These are phyloP conservation scores for Antechinus flavipes DNA, from an alignment of 2,113 vertebrate species.

Conservation along the genomic window DNA sequence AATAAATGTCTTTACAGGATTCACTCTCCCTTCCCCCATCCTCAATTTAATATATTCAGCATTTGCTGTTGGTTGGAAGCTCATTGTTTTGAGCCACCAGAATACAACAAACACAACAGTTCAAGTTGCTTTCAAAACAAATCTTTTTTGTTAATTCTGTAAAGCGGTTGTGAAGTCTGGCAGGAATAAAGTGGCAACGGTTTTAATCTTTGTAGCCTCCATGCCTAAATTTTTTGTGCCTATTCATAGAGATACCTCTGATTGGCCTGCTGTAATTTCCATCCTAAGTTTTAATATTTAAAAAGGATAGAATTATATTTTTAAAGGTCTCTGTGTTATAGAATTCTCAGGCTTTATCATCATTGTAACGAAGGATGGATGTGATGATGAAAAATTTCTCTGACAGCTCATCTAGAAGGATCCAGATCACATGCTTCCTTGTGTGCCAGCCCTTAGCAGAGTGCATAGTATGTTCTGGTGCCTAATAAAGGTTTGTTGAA, in stretches of 20 bases:
- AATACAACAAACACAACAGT: slow-evolving; percentile 68
- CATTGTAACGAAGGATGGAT: background rate
- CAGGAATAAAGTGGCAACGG: background rate
- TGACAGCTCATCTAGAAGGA: background rate
- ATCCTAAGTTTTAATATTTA: background rate
- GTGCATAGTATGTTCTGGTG: background rate
- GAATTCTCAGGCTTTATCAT: background rate
- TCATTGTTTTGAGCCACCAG: slow-evolving; percentile 71
- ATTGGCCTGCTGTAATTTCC: background rate
- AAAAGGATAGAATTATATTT: background rate
- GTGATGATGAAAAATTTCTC: background rate
- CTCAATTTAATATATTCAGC: slow-evolving; percentile 67
- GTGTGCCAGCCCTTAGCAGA: background rate
- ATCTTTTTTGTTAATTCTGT: slow-evolving; percentile 60
- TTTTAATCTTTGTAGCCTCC: slow-evolving; percentile 47
- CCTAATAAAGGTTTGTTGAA: background rate
- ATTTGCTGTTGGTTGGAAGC: slow-evolving; percentile 68
- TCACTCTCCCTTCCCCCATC: slow-evolving; percentile 41
- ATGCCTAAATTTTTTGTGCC: background rate
- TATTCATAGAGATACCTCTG: background rate
- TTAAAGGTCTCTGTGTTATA: background rate
- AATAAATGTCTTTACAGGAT: slow-evolving; percentile 79
- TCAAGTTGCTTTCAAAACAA: slow-evolving; percentile 54
- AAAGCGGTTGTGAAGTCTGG: slow-evolving; percentile 53
- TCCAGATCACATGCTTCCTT: background rate